Evolutionary conservation across 64 coral and sea anemone species (phyloP), one percentile per base, ranked within the genome.

Genomic region (Dendronephthya gigantea): DNA sequence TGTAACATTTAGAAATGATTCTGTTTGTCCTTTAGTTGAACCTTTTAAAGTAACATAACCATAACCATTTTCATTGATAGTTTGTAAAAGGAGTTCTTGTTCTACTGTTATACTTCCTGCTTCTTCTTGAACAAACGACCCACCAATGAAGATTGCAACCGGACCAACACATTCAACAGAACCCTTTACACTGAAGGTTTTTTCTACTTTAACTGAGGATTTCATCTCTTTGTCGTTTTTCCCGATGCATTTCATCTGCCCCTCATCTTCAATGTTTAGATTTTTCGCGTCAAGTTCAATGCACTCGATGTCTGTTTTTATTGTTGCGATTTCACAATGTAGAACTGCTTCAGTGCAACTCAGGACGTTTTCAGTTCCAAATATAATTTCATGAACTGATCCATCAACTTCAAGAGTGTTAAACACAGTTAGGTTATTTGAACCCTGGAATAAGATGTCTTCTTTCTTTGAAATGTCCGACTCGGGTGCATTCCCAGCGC

Each of bases 351-450:
- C 22, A 49, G 49, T 82, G 87, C 87, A 82, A 40, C 82, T 50
- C 16, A 88, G 27, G 49, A 59, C 17, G n/a, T 88, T 88, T 31
- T 58, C 12, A 8, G 87, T 88, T 23, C 83, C 43, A 62, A 88
- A 88, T 69, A n/a, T 66, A 82, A 83, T 39, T 45, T 88, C 49
- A 31, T 14, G 23, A 38, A 88, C 83, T 88, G 87, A 88, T 88
- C 83, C 48, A 68, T 88, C 76, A 56, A 88, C 50, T 3, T 83
- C 4, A 17, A 88, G 49, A 30, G 9, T 41, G 16, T 88, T 13
- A 68, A 88, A 39, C 6, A 23, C 36, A 49, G 29, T 84, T 33
- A 29, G 48, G 39, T 84, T 84, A 38, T 39, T 84, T 23, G 82
- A 48, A 49, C 88, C 88, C 35, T 90, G 39, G 52, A 90, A 69